Conservation (phyloP, 2,888 invertebrate genomes). For the Gymnoscelis rufifasciata region DNA sequence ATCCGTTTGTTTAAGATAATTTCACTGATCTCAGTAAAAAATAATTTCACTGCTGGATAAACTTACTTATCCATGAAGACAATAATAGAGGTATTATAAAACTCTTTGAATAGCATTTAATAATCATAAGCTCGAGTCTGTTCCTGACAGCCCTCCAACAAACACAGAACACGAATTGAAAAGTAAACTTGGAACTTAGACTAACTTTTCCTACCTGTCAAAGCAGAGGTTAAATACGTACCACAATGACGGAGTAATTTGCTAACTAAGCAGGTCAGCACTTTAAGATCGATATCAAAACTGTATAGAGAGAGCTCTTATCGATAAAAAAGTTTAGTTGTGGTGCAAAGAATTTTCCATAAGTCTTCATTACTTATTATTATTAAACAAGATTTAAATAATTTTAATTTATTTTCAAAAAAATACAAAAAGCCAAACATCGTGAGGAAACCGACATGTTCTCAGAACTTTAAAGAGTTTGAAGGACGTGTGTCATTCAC, state of each 20-base stretch:
- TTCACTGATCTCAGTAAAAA: too few species aligned
- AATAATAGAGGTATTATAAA: not conserved
- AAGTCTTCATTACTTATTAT: too few species aligned
- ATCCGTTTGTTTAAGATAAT: too few species aligned
- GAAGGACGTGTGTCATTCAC: too few species aligned
- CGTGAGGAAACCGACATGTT: too few species aligned
- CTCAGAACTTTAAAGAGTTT: too few species aligned
- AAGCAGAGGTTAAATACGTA: conserved; percentile 11
- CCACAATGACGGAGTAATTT: conserved; percentile 16
- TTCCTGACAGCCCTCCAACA: conserved; percentile 10
- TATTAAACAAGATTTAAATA: too few species aligned
- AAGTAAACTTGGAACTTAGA: conserved; percentile 7
- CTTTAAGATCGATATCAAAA: conserved; percentile 13
- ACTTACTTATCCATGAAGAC: too few species aligned
- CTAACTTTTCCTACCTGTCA: conserved; percentile 19
- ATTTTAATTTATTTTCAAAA: too few species aligned
- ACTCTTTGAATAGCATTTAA: not conserved
- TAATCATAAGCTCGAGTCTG: not conserved
- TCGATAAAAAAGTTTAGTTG: not conserved
- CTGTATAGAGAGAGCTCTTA: conserved; percentile 1
- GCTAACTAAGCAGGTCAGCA: conserved; percentile 13
- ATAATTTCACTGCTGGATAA: too few species aligned
- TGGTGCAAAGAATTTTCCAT: too few species aligned
- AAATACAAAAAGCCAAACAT: too few species aligned
- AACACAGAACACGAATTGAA: conserved; percentile 5